Conservation (phyloP, 2,888 invertebrate species). For the Ormia ochracea region DNA sequence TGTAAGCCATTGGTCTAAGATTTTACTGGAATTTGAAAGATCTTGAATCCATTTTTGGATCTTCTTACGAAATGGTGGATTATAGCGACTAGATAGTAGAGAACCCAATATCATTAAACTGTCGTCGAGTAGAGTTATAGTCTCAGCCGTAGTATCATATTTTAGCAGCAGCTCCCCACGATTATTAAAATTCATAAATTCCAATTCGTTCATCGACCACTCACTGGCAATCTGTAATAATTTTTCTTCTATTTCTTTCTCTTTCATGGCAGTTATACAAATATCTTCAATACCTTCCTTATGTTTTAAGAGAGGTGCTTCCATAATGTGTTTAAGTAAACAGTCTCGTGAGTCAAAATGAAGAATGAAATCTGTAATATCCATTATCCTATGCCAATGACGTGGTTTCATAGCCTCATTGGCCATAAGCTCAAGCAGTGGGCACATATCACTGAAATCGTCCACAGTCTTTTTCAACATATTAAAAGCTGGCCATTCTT, state of each 20-base stretch:
- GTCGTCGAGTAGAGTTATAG: constrained; percentile 95
- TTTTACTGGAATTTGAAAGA: constrained; percentile 96
- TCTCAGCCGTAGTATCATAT: constrained; percentile 96
- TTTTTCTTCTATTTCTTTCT: constrained; percentile 97
- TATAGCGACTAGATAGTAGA: constrained; percentile 95
- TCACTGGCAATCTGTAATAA: constrained; percentile 95
- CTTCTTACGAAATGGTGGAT: constrained; percentile 96
- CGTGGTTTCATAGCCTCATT: constrained; percentile 98
- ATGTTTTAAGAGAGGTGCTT: constrained; percentile 93
- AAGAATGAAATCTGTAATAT: constrained; percentile 90
- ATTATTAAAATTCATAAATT: constrained; percentile 96
- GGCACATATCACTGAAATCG: constrained; percentile 98
- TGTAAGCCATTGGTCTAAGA: constrained; percentile 95
- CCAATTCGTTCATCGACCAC: constrained; percentile 94
- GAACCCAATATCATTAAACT: constrained; percentile 98
- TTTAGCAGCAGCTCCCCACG: constrained; percentile 92
- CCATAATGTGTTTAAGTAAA: constrained; percentile 94
- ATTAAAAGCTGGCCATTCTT: constrained; percentile 98
- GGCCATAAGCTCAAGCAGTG: constrained; percentile 95
- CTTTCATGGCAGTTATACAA: constrained; percentile 98
- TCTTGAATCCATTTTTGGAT: constrained; percentile 97
- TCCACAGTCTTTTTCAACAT: constrained; percentile 97
- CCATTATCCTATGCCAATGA: constrained; percentile 97
- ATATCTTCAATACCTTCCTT: constrained; percentile 99
- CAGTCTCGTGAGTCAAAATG: constrained; percentile 96